Evolutionary conservation across 2,797 vertebrate species (phyloP).

Genomic region (Chaetophractus vellerosus): DNA sequence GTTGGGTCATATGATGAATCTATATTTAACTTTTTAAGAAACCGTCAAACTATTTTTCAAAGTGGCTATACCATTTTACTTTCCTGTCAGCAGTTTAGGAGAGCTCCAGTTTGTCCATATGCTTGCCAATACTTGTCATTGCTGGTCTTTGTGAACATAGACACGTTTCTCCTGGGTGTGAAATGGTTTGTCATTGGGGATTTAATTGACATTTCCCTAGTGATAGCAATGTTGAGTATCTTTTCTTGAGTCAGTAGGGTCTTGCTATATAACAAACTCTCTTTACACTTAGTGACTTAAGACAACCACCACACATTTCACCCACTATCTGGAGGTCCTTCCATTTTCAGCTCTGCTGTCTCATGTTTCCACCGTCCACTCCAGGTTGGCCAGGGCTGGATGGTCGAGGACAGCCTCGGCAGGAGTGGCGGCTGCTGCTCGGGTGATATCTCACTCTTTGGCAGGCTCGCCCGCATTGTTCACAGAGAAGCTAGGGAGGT

Average conservation of each 20-base stretch:
- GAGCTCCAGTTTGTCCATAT: background rate
- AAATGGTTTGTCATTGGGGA: too few species aligned
- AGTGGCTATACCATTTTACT: background rate
- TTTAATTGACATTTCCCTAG: too few species aligned
- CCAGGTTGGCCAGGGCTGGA: background rate
- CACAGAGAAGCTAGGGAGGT: too few species aligned
- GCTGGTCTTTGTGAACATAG: too few species aligned
- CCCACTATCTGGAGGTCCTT: too few species aligned
- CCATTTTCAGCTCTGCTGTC: background rate
- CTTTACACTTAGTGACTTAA: background rate
- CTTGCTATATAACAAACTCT: background rate
- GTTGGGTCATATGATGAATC: too few species aligned
- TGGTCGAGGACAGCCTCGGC: background rate
- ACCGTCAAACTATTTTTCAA: too few species aligned
- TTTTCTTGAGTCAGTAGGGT: too few species aligned
- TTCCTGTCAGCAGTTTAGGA: background rate
- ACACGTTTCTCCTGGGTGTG: too few species aligned
- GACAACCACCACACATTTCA: background rate
- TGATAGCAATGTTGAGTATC: too few species aligned
- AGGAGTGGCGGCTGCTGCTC: background rate
- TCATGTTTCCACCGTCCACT: background rate
- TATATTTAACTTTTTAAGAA: too few species aligned
- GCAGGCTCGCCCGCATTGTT: too few species aligned
- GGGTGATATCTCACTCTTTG: background rate
- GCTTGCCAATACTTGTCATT: background rate